Base-by-base conservation (phyloP, 2,888 invertebrate genomes). In the Zygaena filipendulae region DNA sequence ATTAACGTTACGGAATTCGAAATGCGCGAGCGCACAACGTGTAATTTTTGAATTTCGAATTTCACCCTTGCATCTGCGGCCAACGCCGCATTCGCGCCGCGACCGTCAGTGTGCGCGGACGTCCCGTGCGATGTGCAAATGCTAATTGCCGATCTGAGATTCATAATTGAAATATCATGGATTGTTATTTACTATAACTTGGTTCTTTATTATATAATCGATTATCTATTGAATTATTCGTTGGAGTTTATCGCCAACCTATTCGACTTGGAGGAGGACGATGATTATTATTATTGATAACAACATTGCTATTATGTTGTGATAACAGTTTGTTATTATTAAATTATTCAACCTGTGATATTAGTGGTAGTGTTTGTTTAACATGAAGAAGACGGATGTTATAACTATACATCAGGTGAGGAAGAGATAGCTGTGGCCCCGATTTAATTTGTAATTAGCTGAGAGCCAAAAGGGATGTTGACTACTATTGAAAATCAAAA, bases 291-390 rank as follows among this genome's bases (percentile, higher is more conserved):
- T n/a, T n/a, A n/a, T n/a, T n/a, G n/a, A n/a, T n/a, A n/a, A n/a
- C n/a, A n/a, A n/a, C n/a, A n/a, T n/a, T n/a, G n/a, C n/a, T n/a
- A n/a, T 44, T 39, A 54, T 43, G 44, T 39, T 42, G 46, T 38
- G 43, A 42, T 49, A 35, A 21, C n/a, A n/a, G n/a, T n/a, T n/a
- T 32, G 38, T 39, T 40, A 35, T 30, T 29, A 29, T 45, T 54
- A 67, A 68, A 68, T 70, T 72, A 71, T 74, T 60, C 66, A 67
- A 70, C 21, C 70, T 75, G 74, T 74, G 70, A 71, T 75, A 64
- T 33, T 67, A 60, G 58, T 56, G 41, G 43, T 39, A 29, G 33
- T 36, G 37, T 41, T 37, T 38, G 21, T 33, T 36, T 18, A 49
- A 42, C 37, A 72, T 70, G 71, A 48, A 69, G 36, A 49, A 70